phyloP scores from a whole-genome alignment of 1,140 invertebrate species.

The Halyomorpha halys region DNA sequence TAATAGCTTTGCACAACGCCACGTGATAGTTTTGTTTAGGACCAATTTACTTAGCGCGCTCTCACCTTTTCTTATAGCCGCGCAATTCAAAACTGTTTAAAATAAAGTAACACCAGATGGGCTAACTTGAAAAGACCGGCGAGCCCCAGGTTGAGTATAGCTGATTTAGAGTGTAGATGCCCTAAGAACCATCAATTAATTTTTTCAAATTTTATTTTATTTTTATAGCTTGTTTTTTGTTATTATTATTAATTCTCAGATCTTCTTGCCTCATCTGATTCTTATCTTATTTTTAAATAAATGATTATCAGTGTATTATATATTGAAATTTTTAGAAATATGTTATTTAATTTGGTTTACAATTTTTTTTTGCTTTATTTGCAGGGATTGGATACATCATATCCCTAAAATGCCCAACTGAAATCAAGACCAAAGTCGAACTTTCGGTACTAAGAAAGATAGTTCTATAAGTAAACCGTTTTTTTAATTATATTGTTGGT shows the following conservation, averaged over 20 bases:
- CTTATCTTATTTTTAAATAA: background rate
- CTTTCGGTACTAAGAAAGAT: slow-evolving; percentile 6
- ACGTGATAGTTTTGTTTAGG: too few relatives aligned
- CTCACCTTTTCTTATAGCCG: too few relatives aligned
- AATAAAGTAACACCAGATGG: too few relatives aligned
- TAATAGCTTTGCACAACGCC: too few relatives aligned
- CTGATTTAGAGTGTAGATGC: too few relatives aligned
- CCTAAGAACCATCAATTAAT: too few relatives aligned
- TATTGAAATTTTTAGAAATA: background rate
- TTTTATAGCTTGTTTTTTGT: background rate
- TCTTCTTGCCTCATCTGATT: background rate
- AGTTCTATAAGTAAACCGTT: background rate
- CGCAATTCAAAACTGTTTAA: too few relatives aligned
- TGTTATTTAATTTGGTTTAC: background rate
- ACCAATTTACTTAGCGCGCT: too few relatives aligned
- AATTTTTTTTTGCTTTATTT: background rate
- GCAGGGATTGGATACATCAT: slow-evolving; percentile 11
- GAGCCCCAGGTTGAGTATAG: too few relatives aligned
- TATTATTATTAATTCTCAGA: background rate
- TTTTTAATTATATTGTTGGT: slow-evolving; percentile 3
- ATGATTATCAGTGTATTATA: background rate
- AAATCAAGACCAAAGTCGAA: slow-evolving; percentile 8
- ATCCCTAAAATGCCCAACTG: background rate
- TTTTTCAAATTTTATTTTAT: too few relatives aligned
- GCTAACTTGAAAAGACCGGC: too few relatives aligned